Evolutionary conservation across 1,140 invertebrate genomes (phyloP), one percentile per base, ranked within the genome.

Genomic region (Steinernema feltiae): DNA sequence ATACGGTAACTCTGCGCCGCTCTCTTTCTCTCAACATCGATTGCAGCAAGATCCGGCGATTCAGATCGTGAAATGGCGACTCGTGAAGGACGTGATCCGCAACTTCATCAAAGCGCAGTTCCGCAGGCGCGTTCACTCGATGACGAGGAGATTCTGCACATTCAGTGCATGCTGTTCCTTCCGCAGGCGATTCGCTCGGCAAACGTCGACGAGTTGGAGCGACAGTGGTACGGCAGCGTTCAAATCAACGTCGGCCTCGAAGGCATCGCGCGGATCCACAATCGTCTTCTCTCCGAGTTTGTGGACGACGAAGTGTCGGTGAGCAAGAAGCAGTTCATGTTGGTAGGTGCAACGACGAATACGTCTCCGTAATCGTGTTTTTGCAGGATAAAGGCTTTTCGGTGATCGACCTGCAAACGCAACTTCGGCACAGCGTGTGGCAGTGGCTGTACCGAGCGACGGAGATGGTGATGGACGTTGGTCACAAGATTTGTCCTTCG

Each of bases 41-140:
- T 63, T 63, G 12, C 24, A 63, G 53, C 53, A 63, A 63, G 53
- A 63, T 3, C 12, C 12, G 12, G 7, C 2, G 2, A 7, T 63
- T 3, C 53, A 63, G 24, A 21, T 63, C 7, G 53, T 63, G 12
- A 27, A 24, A 1, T 80, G 78, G 77, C 35, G 69, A 15, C 31
- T 29, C 7, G 63, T 80, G 17, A 48, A 63, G n/a, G 32, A 75
- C 70, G 77, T 76, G 3, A 27, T 79, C 2, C 69, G 32, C 15
- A 71, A 81, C 27, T 80, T 79, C 41, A 71, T 80, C 30, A 76
- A 79, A 48, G 53, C 77, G 7, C 79, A 80, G 48, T 41, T 79
- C 12, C 70, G 0, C 79, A 80, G 46, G 79, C 79, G 3, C 29
- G 79, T 32, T 53, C 41, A 12, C 30, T 80, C 1, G 71, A 63